Base-by-base conservation (phyloP, 23 tunicate genomes). In the Halocynthia roretzi region DNA sequence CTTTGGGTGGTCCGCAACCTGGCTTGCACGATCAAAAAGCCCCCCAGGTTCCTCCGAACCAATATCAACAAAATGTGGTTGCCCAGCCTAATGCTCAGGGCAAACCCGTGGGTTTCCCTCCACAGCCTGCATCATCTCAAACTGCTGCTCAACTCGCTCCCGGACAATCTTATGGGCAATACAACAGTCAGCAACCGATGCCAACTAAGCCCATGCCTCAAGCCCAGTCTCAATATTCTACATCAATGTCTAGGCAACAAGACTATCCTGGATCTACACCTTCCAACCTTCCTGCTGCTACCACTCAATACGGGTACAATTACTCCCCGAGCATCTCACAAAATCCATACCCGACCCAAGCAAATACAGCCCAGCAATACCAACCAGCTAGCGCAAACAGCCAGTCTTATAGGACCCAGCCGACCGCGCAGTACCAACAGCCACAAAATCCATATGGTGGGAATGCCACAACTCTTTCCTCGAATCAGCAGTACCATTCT, bases 181-280 rank as follows among this genome's bases (percentile, higher is more conserved):
- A 85, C 14, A 71, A 56, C 54, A 77, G 69, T 53, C 61, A 70
- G 20, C 81, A 75, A 19, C 80, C 53, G 51, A 68, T 20, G 67
- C 81, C 69, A 71, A 72, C 18, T 78, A 53, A 68, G 52, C 66
- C 73, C 83, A 9, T n/a, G 54, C 22, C 77, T 53, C 61, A 61
- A 72, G n/a, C 55, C 77, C 8, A 53, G 54, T 54, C 50, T 49
- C 14, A 72, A 53, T 51, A 72, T 40, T 19, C 68, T 61, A 56
- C 81, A 77, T 49, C 85, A 1, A 51, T 56, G 48, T 66, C 67
- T 12, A 52, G 78, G 52, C 78, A 52, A n/a, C 85, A 40, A 51
- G 23, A 21, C 18, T 54, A 12, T 58, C 76, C 74, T 8, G 52
- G 50, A 55, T 52, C 60, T 18, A 22, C 50, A 21, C 69, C 52